phyloP scores from a whole-genome alignment of 1,140 invertebrate genomes.

The Acromyrmex heyeri region DNA sequence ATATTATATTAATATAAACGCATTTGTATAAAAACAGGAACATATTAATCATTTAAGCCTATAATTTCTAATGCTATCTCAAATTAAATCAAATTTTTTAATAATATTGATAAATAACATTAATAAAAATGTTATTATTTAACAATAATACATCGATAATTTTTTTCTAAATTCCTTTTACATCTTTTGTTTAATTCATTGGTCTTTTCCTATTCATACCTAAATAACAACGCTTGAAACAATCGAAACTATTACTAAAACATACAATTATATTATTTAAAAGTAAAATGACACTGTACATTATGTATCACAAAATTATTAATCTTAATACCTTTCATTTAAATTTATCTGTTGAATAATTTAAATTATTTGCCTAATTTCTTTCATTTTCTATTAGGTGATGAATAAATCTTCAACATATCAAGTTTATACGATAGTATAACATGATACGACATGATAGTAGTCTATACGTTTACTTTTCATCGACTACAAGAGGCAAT shows the following conservation, averaged over 20 bases:
- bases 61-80: not conserved
- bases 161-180: not conserved
- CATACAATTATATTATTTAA: not conserved
- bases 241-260: not conserved
- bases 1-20: slow-evolving; percentile 14
- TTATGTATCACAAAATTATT: not conserved
- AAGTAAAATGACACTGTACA: not conserved
- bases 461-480: not conserved
- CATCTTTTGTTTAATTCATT: not conserved
- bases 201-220: not conserved
- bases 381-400: not conserved
- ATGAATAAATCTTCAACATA: not conserved
- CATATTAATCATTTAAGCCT: not conserved
- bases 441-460: not conserved
- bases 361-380: not conserved
- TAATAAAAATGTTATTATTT: not conserved
- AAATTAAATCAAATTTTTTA: not conserved
- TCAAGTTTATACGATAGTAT: not conserved
- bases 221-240: not conserved
- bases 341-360: not conserved
- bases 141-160: slow-evolving; percentile 5
- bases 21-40: not conserved
- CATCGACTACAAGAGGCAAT: slow-evolving; percentile 20
- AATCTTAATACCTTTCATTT: not conserved
- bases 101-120: slow-evolving; percentile 27